Conservation (phyloP, 1,140 invertebrate species). For the Ctenoplectra terminalis region DNA sequence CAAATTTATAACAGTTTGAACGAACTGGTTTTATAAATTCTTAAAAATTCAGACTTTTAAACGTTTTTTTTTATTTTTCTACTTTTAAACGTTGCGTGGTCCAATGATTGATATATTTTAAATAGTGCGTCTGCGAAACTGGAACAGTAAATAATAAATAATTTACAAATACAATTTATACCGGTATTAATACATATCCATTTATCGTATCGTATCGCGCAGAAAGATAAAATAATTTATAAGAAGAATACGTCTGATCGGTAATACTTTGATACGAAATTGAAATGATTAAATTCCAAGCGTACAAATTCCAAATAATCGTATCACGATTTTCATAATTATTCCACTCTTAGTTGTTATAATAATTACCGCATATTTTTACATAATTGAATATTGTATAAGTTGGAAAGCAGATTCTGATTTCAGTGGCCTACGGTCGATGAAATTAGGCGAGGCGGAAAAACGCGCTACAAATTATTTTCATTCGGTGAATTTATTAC, state of each 20-base stretch:
- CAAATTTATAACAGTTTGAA: neutral
- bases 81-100: neutral
- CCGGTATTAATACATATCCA: neutral
- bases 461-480: neutral
- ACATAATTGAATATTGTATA: neutral
- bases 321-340: neutral
- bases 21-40: neutral
- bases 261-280: neutral
- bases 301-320: neutral
- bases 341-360: neutral
- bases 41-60: neutral
- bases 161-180: neutral
- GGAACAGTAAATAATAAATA: neutral
- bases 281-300: neutral
- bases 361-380: neutral
- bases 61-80: neutral
- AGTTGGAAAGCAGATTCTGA: neutral
- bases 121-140: neutral
- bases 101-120: neutral
- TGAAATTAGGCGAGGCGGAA: neutral
- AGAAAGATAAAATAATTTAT: too few relatives aligned
- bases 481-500: neutral
- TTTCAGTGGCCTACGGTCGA: neutral
- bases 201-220: neutral
- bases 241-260: too few relatives aligned